Conservation (phyloP, 2,797 vertebrate species). For the Rousettus madagascariensis region DNA sequence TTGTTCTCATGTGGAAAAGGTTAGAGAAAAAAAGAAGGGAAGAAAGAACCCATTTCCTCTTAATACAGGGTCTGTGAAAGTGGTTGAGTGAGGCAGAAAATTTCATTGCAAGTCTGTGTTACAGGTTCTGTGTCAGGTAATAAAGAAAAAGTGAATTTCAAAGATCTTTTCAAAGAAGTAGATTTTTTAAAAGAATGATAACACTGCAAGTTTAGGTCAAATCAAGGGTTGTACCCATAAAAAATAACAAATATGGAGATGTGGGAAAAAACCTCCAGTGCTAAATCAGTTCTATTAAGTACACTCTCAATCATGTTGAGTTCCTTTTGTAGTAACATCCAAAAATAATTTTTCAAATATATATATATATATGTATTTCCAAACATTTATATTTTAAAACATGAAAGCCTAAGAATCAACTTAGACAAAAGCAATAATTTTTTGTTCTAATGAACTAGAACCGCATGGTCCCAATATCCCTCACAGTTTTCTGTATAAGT, state of each 20-base stretch:
- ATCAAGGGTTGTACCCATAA: neutral
- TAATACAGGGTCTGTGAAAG: slow-evolving; percentile 38
- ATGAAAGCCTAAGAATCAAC: neutral
- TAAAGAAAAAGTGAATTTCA: slow-evolving; percentile 37
- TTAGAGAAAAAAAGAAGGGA: neutral
- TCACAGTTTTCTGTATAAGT: neutral
- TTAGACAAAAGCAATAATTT: neutral
- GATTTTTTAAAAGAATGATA: neutral
- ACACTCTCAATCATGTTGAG: neutral
- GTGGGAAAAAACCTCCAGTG: neutral
- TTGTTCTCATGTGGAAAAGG: slow-evolving; percentile 27
- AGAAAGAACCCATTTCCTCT: neutral
- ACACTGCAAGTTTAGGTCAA: neutral
- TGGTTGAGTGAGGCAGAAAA: slow-evolving; percentile 51
- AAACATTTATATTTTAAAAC: neutral
- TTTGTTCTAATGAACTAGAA: neutral
- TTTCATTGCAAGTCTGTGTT: neutral
- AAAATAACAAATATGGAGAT: neutral
- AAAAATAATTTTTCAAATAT: neutral
- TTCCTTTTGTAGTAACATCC: neutral
- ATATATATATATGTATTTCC: neutral
- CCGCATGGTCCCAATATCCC: accelerated
- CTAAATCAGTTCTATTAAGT: slow-evolving; percentile 27
- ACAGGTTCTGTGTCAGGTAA: neutral
- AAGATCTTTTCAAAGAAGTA: slow-evolving; percentile 27